Evolutionary conservation across 2,888 invertebrate genomes (phyloP).

Genomic region (Cheilosia pagana): DNA sequence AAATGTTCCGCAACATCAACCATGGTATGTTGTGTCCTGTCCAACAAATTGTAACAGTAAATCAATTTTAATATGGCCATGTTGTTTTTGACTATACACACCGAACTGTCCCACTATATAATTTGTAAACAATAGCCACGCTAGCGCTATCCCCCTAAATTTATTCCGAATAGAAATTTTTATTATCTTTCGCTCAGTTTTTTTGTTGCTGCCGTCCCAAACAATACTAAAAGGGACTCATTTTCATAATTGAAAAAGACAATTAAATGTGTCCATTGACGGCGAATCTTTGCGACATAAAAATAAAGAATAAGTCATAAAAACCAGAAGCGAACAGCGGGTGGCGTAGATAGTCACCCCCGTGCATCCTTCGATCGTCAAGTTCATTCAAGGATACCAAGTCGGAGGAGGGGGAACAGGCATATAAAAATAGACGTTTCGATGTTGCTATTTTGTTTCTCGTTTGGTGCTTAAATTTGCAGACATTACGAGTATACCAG

Average conservation of each 20-base stretch:
- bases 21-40: neutral
- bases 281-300: constrained; percentile 61
- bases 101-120: constrained; percentile 2
- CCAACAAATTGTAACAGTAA: constrained; percentile 57
- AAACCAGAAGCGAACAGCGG: constrained; percentile 56
- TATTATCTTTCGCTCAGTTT: constrained; percentile 8
- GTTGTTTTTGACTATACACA: constrained; percentile 19
- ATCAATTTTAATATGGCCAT: constrained; percentile 68
- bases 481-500: constrained; percentile 34
- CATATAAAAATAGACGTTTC: constrained; percentile 19
- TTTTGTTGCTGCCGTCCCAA: neutral
- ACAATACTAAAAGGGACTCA: constrained; percentile 62
- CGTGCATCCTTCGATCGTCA: constrained; percentile 14
- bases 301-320: constrained; percentile 67
- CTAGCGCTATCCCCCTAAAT: constrained; percentile 19
- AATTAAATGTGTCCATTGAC: constrained; percentile 65
- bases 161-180: constrained; percentile 48
- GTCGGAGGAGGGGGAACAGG: neutral
- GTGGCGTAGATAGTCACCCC: neutral
- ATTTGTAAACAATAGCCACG: constrained; percentile 27
- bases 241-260: constrained; percentile 73
- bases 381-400: constrained; percentile 45
- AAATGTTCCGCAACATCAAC: constrained; percentile 25
- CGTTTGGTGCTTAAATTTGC: constrained; percentile 21
- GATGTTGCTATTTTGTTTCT: constrained; percentile 19